Base-by-base conservation (phyloP, 1,140 invertebrate genomes). In the Hylaeus volcanicus region DNA sequence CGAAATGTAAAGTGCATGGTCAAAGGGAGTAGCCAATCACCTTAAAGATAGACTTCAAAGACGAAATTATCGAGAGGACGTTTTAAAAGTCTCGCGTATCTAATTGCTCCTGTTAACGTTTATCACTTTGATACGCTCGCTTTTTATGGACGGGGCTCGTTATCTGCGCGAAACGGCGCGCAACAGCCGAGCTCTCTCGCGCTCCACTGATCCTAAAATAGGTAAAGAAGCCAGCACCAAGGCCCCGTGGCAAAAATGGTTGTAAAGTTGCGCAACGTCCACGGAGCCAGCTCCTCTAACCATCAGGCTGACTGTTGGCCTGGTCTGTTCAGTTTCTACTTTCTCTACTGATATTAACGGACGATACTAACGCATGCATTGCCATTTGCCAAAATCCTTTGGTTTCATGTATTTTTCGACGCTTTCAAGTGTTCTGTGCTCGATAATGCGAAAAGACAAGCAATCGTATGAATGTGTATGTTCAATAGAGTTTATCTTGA, bases 181-280 rank as follows among this genome's bases (percentile, higher is more conserved):
- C 55, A 51, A 60, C 43, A 6, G 37, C 41, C 48, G 48, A 60
- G 77, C 15, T 41, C 51, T 56, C 43, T 63, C 39, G 75, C 26
- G 66, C n/a, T 37, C 56, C 73, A 73, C 75, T 80, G 60, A 70
- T 72, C 61, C 84, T 74, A 72, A 86, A 86, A 82, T 86, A 86
- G 66, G 65, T 61, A 53, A 79, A 82, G 83, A 74, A 75, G 74
- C 51, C 39, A 56, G 43, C 74, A 65, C 15, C 74, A 86, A 86
- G 85, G 79, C 65, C 74, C 72, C 53, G 60, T 45, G 8, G 70
- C 55, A 66, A 87, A 86, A 86, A 86, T 70, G 66, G 55, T 56
- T 51, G 56, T 73, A 74, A 76, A 73, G 65, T 75, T 86, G 48
- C 61, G 78, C 58, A 79, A 79, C 43, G 26, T 55, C 9, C 8